These are phyloP conservation scores for Picathartes gymnocephalus DNA, from an alignment of 2,113 vertebrate species.

Conservation along the genomic window DNA sequence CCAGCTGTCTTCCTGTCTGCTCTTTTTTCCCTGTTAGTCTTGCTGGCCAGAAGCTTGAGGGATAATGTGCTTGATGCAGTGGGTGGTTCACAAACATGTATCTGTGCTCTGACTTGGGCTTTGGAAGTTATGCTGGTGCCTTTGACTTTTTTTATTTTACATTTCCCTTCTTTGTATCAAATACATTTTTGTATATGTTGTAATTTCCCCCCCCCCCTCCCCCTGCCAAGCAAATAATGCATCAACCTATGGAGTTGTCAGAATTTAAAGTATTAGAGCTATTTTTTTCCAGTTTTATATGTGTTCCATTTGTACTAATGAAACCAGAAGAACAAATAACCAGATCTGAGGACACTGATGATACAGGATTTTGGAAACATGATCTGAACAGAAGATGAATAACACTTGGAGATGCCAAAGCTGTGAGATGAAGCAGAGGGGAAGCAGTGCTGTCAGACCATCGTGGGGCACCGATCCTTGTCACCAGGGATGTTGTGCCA, in stretches of 20 bases:
- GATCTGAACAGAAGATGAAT: background rate
- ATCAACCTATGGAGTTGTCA: slow-evolving; percentile 62
- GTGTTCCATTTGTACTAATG: slow-evolving; percentile 55
- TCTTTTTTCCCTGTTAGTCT: slow-evolving; percentile 10
- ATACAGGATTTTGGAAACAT: background rate
- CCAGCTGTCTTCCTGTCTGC: slow-evolving; percentile 56
- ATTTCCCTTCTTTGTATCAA: slow-evolving; percentile 68
- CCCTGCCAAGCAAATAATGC: slow-evolving; percentile 57
- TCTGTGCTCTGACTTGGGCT: slow-evolving; percentile 51
- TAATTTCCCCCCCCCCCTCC: slow-evolving; percentile 27
- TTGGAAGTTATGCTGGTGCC: slow-evolving; percentile 58
- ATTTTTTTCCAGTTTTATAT: slow-evolving; percentile 41
- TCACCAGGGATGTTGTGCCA: background rate
- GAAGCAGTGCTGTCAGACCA: background rate
- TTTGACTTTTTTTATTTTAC: slow-evolving; percentile 39
- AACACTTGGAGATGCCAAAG: slow-evolving; percentile 4
- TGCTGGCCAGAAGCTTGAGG: slow-evolving; percentile 52
- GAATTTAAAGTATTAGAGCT: slow-evolving; percentile 64
- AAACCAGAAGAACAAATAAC: slow-evolving; percentile 49
- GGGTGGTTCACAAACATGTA: slow-evolving; percentile 56
- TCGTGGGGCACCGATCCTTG: background rate
- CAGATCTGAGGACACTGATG: slow-evolving; percentile 37
- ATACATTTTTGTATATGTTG: slow-evolving; percentile 79
- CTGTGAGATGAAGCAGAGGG: background rate
- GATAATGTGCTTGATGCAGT: slow-evolving; percentile 26